Evolutionary conservation across 2,113 vertebrate genomes (phyloP), one percentile per base, ranked within the genome.

Genomic region (Cepphus grylle): DNA sequence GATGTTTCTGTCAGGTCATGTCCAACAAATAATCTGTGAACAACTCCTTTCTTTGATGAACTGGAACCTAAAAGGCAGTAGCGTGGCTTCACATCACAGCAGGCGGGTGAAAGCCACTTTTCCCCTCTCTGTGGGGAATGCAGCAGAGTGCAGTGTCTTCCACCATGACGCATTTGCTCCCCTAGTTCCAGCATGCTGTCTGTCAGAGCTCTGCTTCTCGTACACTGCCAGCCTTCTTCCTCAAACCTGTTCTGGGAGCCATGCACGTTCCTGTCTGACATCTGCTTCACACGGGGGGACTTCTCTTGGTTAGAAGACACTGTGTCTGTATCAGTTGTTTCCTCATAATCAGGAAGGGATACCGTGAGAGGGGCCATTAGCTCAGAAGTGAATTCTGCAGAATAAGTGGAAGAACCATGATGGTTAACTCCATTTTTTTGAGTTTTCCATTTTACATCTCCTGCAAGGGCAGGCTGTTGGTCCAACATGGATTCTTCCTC

Each of bases 311-410:
- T 47, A 70, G 66, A 45, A 43, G 43, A 34, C 1, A 5, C 23
- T 91, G 90, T 38, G 42, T 72, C 53, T 70, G 81, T 43, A 32
- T 81, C 81, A 3, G 58, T 53, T 47, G 52, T 42, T 22, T 93
- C 88, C 29, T 97, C 77, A 2, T 84, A 95, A 56, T 97, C 92
- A 49, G 98, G 94, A 85, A 98, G 71, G 12, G 98, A 97, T 18
- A 96, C 26, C 0, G 86, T 96, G 52, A 98, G 95, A 29, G 98
- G 98, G 19, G 97, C 81, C 94, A 88, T 96, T 16, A 93, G n/a
- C 61, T 90, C 65, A 2, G 97, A 97, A 30, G 53, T 50, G 55
- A 78, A 66, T 49, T 97, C 97, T 53, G 90, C 88, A 20, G 85
- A 86, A 9, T 4, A 47, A n/a, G 23, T 91, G 62, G 83, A 91